These are phyloP conservation scores for Campylorhamphus procurvoides DNA, from an alignment of 2,113 vertebrate species.

Conservation along the genomic window DNA sequence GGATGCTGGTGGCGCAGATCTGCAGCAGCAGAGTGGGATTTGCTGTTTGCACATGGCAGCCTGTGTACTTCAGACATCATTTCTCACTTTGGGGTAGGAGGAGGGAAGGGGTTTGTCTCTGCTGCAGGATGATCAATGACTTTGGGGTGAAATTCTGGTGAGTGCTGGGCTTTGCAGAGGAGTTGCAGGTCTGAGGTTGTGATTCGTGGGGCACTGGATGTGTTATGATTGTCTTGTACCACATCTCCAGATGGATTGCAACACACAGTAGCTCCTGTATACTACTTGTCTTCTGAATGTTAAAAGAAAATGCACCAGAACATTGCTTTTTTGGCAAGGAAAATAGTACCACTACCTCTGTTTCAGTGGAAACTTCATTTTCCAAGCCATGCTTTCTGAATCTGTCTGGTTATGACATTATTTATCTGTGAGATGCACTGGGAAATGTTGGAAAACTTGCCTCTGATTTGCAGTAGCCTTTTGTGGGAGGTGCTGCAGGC, in stretches of 20 bases:
- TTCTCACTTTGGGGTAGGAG: background rate
- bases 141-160: background rate
- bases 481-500: background rate
- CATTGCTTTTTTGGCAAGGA: background rate
- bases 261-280: background rate
- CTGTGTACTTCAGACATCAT: background rate
- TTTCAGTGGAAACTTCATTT: background rate
- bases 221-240: background rate
- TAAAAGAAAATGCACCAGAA: background rate
- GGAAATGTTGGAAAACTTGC: background rate
- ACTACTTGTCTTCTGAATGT: background rate
- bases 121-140: background rate
- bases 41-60: fast-evolving
- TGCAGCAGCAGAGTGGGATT: background rate
- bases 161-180: background rate
- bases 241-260: background rate
- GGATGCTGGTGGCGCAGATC: fast-evolving
- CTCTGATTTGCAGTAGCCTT: background rate
- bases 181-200: background rate
- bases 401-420: background rate
- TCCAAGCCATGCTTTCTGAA: background rate
- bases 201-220: background rate
- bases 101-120: background rate
- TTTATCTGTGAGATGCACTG: background rate
- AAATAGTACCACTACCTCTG: background rate